Percentiles rank a stretch among this genome's conserved stretches.
Conservation (phyloP, 92 coral and sea anemone genomes). For the Porites lobata region DNA sequence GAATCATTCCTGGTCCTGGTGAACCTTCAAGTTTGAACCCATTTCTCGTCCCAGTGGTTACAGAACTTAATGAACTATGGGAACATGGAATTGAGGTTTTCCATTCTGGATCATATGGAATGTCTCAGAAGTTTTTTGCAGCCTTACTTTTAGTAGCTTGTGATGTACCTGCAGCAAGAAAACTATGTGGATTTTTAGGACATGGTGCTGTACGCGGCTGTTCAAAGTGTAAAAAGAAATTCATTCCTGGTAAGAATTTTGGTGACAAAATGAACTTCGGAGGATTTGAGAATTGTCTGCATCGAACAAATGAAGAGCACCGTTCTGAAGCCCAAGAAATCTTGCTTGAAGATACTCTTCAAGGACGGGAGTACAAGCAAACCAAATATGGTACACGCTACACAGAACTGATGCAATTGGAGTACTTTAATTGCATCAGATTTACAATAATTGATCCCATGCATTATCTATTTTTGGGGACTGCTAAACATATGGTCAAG, state of each 20-base stretch:
- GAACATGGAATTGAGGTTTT: slow-evolving; percentile 13
- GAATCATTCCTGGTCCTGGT: slow-evolving; percentile 43
- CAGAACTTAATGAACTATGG: slow-evolving; percentile 54
- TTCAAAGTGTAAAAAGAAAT: slow-evolving; percentile 34
- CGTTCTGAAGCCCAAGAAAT: slow-evolving; percentile 49
- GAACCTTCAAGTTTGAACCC: too few species aligned
- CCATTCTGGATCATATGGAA: not conserved
- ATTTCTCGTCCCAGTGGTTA: slow-evolving; percentile 7
- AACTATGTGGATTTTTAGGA: slow-evolving; percentile 47
- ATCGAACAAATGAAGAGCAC: slow-evolving; percentile 12
- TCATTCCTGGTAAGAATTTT: slow-evolving; percentile 13
- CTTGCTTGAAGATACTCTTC: slow-evolving; percentile 14
- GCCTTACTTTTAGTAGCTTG: slow-evolving; percentile 9
- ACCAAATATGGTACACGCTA: slow-evolving; percentile 46
- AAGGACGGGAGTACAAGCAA: slow-evolving; percentile 21
- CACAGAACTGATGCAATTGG: slow-evolving; percentile 44
- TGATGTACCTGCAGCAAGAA: slow-evolving; percentile 63
- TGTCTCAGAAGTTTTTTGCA: slow-evolving; percentile 22
- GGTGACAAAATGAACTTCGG: slow-evolving; percentile 30
- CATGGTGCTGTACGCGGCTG: slow-evolving; percentile 57
- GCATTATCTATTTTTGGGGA: too few species aligned
- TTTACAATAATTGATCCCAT: too few species aligned
- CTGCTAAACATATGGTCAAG: slow-evolving; percentile 28
- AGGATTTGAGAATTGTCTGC: slow-evolving; percentile 43
- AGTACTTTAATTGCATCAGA: too few species aligned